A percentile compares a stretch with the other conserved stretches of the same genome.
Evolutionary conservation across 2,797 vertebrate species (phyloP).

Genomic region (Acrossocheilus wenchowensis): DNA sequence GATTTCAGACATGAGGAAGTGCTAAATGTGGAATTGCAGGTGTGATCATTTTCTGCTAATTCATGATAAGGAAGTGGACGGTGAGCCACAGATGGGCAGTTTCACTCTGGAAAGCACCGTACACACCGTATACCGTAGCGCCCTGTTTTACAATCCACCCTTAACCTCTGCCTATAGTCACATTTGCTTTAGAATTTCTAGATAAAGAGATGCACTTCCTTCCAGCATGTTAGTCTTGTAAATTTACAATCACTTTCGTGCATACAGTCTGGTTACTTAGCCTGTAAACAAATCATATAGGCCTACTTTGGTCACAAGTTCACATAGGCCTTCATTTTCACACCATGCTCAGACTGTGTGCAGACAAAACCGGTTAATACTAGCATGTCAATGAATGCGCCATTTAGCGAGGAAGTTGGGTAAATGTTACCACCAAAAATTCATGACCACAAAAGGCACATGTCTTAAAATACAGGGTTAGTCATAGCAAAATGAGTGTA

Average conservation of each 20-base stretch:
- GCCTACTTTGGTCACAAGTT: neutral
- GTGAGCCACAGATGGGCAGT: neutral
- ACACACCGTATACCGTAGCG: neutral
- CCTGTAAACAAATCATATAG: neutral
- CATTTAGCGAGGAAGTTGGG: constrained; percentile 40
- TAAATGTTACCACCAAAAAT: constrained; percentile 48
- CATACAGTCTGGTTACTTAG: neutral
- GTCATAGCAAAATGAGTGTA: constrained; percentile 34
- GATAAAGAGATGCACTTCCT: neutral
- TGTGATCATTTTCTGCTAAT: constrained; percentile 47
- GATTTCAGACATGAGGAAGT: constrained; percentile 27
- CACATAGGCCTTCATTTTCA: neutral
- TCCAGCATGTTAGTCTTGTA: neutral
- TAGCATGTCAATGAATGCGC: neutral
- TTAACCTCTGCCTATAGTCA: constrained; percentile 26
- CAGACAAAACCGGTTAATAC: neutral
- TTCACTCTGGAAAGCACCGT: constrained; percentile 57
- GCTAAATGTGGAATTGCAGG: constrained; percentile 23
- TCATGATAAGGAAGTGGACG: constrained; percentile 55
- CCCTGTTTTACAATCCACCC: constrained; percentile 37
- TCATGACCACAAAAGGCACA: constrained; percentile 37
- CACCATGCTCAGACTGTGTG: neutral
- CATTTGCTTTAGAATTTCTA: neutral
- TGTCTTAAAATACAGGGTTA: constrained; percentile 32
- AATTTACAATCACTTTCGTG: constrained; percentile 3